A percentile compares a stretch with the other conserved stretches of the same genome.
Evolutionary conservation across 2,797 vertebrate species (phyloP).

Genomic region (Bradypodion ventrale): DNA sequence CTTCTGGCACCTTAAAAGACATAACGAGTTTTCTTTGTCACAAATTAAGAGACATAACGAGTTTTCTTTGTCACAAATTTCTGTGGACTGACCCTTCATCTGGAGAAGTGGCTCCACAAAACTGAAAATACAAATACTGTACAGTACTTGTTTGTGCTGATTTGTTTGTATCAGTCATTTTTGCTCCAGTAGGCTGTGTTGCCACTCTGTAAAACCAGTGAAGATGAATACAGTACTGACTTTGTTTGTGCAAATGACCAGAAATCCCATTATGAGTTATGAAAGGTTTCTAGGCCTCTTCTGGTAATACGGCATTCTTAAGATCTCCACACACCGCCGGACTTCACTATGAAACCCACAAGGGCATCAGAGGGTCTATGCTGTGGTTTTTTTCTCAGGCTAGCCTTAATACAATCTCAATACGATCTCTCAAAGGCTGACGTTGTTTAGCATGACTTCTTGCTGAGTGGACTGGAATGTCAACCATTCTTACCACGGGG

Average conservation of each 20-base stretch:
- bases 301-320: not conserved
- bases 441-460: no score
- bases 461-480: not conserved
- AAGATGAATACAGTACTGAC: not conserved
- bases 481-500: not conserved
- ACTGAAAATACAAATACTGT: no score
- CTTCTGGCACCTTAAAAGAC: no score
- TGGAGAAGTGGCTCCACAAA: no score
- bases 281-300: not conserved
- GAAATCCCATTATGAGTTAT: not conserved
- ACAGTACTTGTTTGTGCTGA: no score
- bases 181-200: not conserved
- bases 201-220: slow-evolving; percentile 38
- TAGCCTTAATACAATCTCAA: not conserved
- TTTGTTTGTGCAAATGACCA: slow-evolving; percentile 5
- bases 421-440: not conserved
- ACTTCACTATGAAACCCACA: not conserved
- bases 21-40: no score
- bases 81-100: no score
- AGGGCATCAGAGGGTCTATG: not conserved
- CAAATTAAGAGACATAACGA: no score
- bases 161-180: no score
- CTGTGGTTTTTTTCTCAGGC: not conserved
- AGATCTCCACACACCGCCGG: not conserved
- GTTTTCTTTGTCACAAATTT: no score